Percentiles rank a stretch among this genome's conserved stretches.
Conservation (phyloP, 2,797 vertebrate genomes). For the Hyperoplus immaculatus region DNA sequence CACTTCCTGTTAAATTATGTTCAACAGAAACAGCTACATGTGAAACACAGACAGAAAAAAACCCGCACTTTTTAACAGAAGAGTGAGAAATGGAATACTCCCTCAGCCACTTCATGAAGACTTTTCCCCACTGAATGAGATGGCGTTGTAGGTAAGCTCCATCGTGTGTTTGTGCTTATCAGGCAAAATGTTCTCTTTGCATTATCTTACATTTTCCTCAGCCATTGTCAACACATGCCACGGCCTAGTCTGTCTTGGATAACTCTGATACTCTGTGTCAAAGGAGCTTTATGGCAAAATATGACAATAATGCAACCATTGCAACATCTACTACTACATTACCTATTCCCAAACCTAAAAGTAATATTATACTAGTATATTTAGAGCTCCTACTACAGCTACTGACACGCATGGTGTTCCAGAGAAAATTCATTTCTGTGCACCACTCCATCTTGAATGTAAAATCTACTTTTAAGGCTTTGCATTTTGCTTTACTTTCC, state of each 20-base stretch:
- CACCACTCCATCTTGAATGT: conserved; percentile 8
- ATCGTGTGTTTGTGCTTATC: conserved; percentile 23
- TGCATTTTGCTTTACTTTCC: background rate
- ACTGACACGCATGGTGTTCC: background rate
- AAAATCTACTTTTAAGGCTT: background rate
- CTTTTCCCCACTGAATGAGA: conserved; percentile 40
- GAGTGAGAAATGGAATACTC: conserved; percentile 62
- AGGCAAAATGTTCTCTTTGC: conserved; percentile 16
- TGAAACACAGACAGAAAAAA: conserved; percentile 59
- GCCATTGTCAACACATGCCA: conserved; percentile 11
- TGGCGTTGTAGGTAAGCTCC: conserved; percentile 66
- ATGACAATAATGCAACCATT: conserved; percentile 3
- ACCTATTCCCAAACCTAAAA: background rate
- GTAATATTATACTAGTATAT: background rate
- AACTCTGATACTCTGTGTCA: conserved; percentile 1
- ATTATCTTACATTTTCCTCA: conserved; percentile 45
- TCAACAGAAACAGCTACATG: conserved; percentile 79
- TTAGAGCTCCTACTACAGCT: conserved; percentile 1
- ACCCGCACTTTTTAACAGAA: conserved; percentile 35
- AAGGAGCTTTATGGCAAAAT: conserved; percentile 17
- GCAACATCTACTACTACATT: conserved; percentile 1
- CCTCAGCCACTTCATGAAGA: conserved; percentile 21
- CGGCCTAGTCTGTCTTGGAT: conserved; percentile 29
- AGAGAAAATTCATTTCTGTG: background rate
- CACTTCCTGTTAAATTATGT: conserved; percentile 86